These are phyloP conservation scores for Lordiphosa collinella DNA, from an alignment of 1,140 invertebrate species.

Conservation along the genomic window DNA sequence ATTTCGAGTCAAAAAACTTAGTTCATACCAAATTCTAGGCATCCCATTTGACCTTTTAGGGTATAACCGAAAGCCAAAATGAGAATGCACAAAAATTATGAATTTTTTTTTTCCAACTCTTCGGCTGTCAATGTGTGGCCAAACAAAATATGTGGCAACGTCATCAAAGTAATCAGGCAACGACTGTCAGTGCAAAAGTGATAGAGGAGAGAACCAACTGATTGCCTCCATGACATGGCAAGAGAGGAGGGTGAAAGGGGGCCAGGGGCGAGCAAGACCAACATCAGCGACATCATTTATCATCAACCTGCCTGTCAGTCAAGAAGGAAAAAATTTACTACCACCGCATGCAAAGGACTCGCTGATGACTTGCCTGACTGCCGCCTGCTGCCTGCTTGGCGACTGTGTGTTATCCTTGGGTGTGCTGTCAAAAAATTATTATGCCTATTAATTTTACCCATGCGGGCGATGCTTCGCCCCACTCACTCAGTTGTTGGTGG, in stretches of 20 bases:
- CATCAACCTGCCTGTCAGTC: slow-evolving; percentile 79
- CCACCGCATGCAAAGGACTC: slow-evolving; percentile 51
- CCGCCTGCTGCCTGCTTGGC: slow-evolving; percentile 12
- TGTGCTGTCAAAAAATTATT: slow-evolving; percentile 80
- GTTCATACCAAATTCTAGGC: slow-evolving; percentile 1
- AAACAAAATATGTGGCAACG: slow-evolving; percentile 63
- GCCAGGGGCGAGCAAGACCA: slow-evolving; percentile 34
- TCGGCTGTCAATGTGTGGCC: not conserved
- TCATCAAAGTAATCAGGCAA: slow-evolving; percentile 75
- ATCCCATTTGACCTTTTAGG: slow-evolving; percentile 2
- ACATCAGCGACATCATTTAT: slow-evolving; percentile 79
- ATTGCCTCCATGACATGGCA: slow-evolving; percentile 74
- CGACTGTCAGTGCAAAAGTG: slow-evolving; percentile 48
- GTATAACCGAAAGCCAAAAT: slow-evolving; percentile 23
- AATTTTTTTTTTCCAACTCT: slow-evolving; percentile 16
- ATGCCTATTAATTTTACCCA: slow-evolving; percentile 79
- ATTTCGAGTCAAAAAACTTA: not conserved
- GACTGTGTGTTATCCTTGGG: slow-evolving; percentile 72
- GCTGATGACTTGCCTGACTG: slow-evolving; percentile 59
- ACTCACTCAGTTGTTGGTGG: slow-evolving; percentile 42
- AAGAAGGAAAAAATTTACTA: slow-evolving; percentile 31
- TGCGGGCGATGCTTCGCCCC: slow-evolving; percentile 42
- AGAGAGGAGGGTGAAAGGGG: not conserved
- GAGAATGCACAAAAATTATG: slow-evolving; percentile 61
- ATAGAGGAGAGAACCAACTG: slow-evolving; percentile 57